Conservation (phyloP, 2,113 vertebrate species). For the Colinus virginianus region DNA sequence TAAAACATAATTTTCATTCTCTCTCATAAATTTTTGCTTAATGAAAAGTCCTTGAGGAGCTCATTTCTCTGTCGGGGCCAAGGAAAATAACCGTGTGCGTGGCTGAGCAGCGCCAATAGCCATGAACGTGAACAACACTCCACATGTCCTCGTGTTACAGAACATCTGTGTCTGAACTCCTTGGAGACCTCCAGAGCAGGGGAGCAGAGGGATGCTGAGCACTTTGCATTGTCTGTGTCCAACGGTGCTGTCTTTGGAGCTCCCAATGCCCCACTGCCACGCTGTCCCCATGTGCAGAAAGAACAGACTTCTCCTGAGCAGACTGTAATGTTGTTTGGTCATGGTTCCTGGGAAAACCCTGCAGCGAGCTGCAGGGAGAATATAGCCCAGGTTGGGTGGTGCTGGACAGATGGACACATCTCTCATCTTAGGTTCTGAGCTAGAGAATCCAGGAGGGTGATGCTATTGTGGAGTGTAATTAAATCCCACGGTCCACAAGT, state of each 20-base stretch:
- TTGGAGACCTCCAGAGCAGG: not conserved
- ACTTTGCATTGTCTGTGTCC: not conserved
- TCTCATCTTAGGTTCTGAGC: not conserved
- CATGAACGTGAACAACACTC: rapidly evolving
- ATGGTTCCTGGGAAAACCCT: not conserved
- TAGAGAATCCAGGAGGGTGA: not conserved
- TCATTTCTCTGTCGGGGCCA: not conserved
- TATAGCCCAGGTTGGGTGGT: rapidly evolving
- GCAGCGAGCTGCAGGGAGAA: rapidly evolving
- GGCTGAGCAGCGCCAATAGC: not conserved
- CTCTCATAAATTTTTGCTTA: not conserved
- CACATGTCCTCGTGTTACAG: rapidly evolving
- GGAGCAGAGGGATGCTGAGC: not conserved
- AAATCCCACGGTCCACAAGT: not conserved
- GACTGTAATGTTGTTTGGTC: not conserved
- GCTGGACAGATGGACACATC: rapidly evolving
- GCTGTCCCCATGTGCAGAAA: not conserved
- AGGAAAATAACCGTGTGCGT: not conserved
- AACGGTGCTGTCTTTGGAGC: rapidly evolving
- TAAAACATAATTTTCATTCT: conserved; percentile 12
- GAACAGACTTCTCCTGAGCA: not conserved
- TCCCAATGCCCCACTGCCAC: rapidly evolving
- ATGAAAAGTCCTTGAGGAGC: not conserved
- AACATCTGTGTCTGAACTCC: not conserved
- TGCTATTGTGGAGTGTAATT: not conserved